Base-by-base conservation (phyloP, 2,113 vertebrate genomes). In the Geothlypis trichas region DNA sequence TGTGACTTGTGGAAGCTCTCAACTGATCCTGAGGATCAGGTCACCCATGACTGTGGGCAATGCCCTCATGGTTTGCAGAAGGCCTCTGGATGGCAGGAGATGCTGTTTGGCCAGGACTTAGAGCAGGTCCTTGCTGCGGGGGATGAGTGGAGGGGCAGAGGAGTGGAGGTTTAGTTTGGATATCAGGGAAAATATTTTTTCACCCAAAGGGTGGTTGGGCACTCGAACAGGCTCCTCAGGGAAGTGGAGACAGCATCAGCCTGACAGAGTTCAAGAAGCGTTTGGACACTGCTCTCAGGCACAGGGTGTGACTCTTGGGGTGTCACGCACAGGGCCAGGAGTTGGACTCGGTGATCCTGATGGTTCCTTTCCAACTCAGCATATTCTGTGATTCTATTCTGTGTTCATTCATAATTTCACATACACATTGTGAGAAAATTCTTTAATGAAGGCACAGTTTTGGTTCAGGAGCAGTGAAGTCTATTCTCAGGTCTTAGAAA, bases 31-130 rank as follows among this genome's bases (percentile, higher is more conserved):
- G 52, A 49, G 17, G 39, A 62, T 42, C 23, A 33, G 35, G 31
- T 67, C 72, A 55, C 0, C 2, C 0, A 0, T 41, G 15, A 81
- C 9, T 2, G 0, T 24, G 37, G 65, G 41, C 3, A 16, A 22
- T 42, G 37, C 31, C 31, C n/a, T 73, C 73, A 24, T 23, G 37
- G 24, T n/a, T 62, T 61, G 74, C 52, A 65, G 75, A 52, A 89
- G 89, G 44, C 81, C 80, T 92, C 87, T 93, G 91, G 81, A 65
- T 94, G 87, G 87, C 87, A 91, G 87, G 62, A 94, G 65, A 47
- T 62, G 41, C 57, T 89, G 7, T 65, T 92, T 91, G 73, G 61
- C 73, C 57, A 30, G 69, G 31, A 8, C 55, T 74, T 74, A 39
- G 10, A 49, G 58, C 22, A 42, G 15, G n/a, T 51, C 35, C 15